Evolutionary conservation across 2,888 invertebrate genomes (phyloP).

Genomic region (Rapana venosa): DNA sequence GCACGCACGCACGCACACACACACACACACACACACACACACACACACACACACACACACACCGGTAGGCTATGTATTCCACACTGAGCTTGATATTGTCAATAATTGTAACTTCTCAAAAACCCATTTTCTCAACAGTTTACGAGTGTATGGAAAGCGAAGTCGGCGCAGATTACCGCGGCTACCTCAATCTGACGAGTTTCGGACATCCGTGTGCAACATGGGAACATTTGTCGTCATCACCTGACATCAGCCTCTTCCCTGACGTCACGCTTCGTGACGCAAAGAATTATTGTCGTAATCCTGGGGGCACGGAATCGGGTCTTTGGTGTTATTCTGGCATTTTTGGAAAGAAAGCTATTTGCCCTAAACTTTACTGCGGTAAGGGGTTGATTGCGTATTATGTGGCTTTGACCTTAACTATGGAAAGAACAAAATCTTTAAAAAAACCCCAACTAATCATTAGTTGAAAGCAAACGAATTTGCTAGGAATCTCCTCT

Average conservation of each 20-base stretch:
- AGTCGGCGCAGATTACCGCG: not conserved
- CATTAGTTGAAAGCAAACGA: no score
- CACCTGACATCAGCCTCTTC: not conserved
- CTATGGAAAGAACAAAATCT: no score
- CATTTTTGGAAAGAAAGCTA: not conserved
- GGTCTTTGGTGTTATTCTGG: not conserved
- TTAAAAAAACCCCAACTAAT: no score
- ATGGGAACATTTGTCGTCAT: not conserved
- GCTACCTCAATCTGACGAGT: not conserved
- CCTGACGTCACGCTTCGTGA: constrained; percentile 22
- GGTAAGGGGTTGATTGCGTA: not conserved
- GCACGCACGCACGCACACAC: no score
- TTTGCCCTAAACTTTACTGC: not conserved
- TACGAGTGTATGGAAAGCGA: not conserved
- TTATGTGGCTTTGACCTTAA: no score
- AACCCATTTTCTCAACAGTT: not conserved
- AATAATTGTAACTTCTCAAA: no score
- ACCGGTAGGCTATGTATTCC: no score
- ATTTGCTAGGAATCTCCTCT: no score
- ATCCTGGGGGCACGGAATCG: not conserved
- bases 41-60: no score
- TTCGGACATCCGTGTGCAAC: not conserved
- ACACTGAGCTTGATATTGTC: no score
- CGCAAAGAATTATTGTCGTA: constrained; percentile 16
- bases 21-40: no score